Conservation (phyloP, 2,113 vertebrate species). For the Rhea americana region DNA sequence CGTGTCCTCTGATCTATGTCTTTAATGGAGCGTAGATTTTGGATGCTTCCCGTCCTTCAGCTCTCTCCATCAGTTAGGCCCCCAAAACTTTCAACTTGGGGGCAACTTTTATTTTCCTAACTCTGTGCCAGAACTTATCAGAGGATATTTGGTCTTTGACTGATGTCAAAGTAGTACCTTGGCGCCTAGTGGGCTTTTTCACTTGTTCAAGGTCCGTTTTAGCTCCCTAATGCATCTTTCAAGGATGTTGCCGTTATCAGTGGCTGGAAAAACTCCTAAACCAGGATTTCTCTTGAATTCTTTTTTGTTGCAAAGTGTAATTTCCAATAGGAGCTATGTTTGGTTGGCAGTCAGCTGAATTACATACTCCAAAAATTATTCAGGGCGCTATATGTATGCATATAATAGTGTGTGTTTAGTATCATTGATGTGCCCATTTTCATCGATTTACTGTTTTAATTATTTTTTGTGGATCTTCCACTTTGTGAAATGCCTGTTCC, state of each 20-base stretch:
- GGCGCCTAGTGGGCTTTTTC: neutral
- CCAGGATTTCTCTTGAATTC: neutral
- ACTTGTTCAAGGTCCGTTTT: rapidly evolving
- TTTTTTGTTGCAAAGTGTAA: neutral
- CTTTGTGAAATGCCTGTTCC: neutral
- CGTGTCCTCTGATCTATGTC: neutral
- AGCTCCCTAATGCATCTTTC: neutral
- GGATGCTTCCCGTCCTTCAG: neutral
- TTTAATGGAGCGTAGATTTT: neutral
- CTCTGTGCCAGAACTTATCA: no score
- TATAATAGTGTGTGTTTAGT: neutral
- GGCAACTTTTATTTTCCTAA: neutral
- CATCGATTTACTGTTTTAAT: neutral
- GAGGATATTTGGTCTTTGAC: rapidly evolving
- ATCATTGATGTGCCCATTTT: neutral
- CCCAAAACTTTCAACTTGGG: neutral
- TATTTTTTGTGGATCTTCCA: neutral
- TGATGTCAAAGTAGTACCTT: neutral
- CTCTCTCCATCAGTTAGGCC: neutral
- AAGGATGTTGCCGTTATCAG: rapidly evolving
- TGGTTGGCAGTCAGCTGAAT: neutral
- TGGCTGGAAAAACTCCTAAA: neutral
- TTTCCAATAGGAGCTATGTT: neutral
- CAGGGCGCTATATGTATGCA: neutral
- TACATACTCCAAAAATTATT: neutral